Evolutionary conservation across 2,797 vertebrate species (phyloP).

Genomic region (Monodelphis domestica): DNA sequence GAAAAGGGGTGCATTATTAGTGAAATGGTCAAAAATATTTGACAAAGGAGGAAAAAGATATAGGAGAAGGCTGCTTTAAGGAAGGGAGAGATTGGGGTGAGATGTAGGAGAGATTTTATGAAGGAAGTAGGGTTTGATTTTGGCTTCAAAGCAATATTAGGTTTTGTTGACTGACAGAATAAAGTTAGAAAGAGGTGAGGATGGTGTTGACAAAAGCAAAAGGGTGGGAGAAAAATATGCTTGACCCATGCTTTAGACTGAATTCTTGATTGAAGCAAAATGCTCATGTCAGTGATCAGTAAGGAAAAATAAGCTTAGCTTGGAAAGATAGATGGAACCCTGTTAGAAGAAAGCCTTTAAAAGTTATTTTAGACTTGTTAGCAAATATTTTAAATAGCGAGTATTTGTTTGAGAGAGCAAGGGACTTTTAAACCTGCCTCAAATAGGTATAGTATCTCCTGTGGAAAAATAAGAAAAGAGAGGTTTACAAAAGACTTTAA

Average conservation of each 20-base stretch:
- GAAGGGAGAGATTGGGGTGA: background rate
- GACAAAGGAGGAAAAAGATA: background rate
- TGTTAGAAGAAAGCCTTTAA: background rate
- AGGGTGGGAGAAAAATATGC: background rate
- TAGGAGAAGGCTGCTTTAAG: background rate
- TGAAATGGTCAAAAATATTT: background rate
- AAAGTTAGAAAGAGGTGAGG: background rate
- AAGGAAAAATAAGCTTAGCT: background rate
- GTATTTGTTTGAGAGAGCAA: background rate
- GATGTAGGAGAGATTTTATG: background rate
- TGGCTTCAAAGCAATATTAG: background rate
- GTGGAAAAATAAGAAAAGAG: background rate
- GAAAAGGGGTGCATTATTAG: background rate
- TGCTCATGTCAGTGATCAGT: background rate
- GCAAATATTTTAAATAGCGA: background rate
- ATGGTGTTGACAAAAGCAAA: background rate
- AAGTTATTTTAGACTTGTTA: background rate
- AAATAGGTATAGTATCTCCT: background rate
- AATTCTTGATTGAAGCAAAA: background rate
- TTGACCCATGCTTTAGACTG: background rate
- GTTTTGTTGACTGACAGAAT: background rate
- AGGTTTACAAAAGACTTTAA: fast-evolving
- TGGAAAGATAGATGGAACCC: background rate
- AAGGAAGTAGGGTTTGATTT: too few relatives aligned
- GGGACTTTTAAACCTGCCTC: background rate